Conservation (phyloP, 2,797 vertebrate genomes). For the Naso thynnoides region DNA sequence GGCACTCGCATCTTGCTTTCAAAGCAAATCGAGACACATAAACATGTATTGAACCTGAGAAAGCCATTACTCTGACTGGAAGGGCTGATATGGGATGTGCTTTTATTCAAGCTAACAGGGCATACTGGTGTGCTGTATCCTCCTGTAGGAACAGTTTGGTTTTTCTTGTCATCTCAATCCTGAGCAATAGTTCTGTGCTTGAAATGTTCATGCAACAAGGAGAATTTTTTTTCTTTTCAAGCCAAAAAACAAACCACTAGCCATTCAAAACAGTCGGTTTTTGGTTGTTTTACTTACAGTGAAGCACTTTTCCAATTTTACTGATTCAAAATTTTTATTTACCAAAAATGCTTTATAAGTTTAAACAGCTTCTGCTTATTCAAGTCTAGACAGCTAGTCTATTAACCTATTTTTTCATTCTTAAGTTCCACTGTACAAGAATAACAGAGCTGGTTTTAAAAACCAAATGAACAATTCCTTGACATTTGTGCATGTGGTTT, state of each 20-base stretch:
- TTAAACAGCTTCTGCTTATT: too few relatives aligned
- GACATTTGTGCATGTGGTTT: neutral
- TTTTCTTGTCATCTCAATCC: slow-evolving; percentile 2
- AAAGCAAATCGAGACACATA: neutral
- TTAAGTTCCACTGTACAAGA: too few relatives aligned
- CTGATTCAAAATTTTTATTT: neutral
- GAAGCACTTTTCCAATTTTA: neutral
- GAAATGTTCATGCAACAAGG: neutral
- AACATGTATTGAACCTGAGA: neutral
- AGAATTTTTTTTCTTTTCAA: slow-evolving; percentile 3
- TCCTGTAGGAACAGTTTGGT: neutral
- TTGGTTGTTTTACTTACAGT: slow-evolving; percentile 1
- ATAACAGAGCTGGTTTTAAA: too few relatives aligned
- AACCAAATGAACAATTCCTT: neutral
- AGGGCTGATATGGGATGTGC: neutral
- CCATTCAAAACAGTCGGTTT: too few relatives aligned
- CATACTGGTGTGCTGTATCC: neutral
- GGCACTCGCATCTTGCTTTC: neutral
- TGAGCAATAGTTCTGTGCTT: slow-evolving; percentile 7
- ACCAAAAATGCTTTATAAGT: neutral
- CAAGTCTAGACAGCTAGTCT: too few relatives aligned
- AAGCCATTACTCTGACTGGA: neutral
- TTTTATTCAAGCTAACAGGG: slow-evolving; percentile 8
- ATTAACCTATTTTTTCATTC: too few relatives aligned
- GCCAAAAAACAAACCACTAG: neutral